A percentile compares a stretch with the other conserved stretches of the same genome.
These are phyloP conservation scores for Neoascia interrupta DNA, from an alignment of 2,888 invertebrate species.

Conservation along the genomic window DNA sequence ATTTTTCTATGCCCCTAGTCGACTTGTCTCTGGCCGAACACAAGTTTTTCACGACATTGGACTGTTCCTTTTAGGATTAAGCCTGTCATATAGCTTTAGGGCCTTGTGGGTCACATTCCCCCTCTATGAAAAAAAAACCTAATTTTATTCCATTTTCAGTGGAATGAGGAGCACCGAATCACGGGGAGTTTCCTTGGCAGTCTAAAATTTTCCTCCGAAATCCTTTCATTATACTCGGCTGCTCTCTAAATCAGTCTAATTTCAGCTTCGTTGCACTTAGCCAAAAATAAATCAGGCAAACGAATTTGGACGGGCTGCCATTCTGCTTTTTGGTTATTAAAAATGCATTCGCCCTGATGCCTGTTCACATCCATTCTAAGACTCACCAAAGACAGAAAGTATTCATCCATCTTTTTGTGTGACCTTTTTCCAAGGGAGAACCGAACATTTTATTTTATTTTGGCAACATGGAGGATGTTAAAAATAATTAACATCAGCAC, in stretches of 20 bases:
- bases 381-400: slow-evolving; percentile 29
- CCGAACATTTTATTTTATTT: slow-evolving; percentile 19
- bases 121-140: no score
- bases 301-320: slow-evolving; percentile 20
- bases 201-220: no score
- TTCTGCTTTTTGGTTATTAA: slow-evolving; percentile 64
- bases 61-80: no score
- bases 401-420: slow-evolving; percentile 32
- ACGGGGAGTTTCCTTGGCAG: no score
- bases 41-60: no score
- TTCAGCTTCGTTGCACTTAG: not conserved
- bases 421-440: slow-evolving; percentile 34
- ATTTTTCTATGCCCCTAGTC: no score
- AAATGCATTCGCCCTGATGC: slow-evolving; percentile 52
- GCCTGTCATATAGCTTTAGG: no score
- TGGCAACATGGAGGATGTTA: slow-evolving; percentile 62
- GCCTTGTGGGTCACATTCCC: no score
- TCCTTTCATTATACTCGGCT: no score
- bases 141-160: no score
- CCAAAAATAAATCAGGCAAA: slow-evolving; percentile 19
- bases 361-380: not conserved
- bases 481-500: slow-evolving; percentile 63
- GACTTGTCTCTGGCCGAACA: no score
- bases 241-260: not conserved
- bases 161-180: no score